These are phyloP conservation scores for Tetramorium parvispinum DNA, from an alignment of 1,140 invertebrate genomes.

Conservation along the genomic window DNA sequence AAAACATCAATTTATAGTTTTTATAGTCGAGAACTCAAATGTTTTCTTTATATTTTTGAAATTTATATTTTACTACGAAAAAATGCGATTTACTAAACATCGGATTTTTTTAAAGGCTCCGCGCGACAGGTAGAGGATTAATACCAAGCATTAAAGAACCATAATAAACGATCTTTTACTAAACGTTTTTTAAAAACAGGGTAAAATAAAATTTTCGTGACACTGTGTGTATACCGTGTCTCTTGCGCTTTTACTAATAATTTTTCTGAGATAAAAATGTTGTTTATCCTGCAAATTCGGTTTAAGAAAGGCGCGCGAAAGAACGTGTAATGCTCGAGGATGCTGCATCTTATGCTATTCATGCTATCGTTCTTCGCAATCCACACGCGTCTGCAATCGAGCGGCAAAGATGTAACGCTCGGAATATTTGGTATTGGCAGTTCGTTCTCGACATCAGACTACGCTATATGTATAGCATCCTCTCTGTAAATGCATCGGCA, in stretches of 20 bases:
- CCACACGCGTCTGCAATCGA: constrained; percentile 67
- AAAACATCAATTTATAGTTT: too few relatives aligned
- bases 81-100: too few relatives aligned
- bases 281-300: constrained; percentile 9
- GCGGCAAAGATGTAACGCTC: constrained; percentile 69
- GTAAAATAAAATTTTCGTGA: neutral
- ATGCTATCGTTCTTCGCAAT: constrained; percentile 54
- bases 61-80: too few relatives aligned
- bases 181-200: neutral
- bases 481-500: constrained; percentile 38
- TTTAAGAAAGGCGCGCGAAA: neutral
- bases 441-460: constrained; percentile 52
- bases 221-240: too few relatives aligned
- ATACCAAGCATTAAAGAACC: neutral
- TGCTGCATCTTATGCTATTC: constrained; percentile 34
- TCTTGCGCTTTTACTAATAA: neutral
- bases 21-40: too few relatives aligned
- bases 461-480: constrained; percentile 64
- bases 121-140: too few relatives aligned
- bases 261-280: constrained; percentile 23
- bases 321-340: neutral
- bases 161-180: neutral
- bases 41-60: too few relatives aligned
- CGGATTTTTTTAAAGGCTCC: too few relatives aligned
- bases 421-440: constrained; percentile 69